Conservation (phyloP, 2,797 vertebrate species). For the Antrozous pallidus region DNA sequence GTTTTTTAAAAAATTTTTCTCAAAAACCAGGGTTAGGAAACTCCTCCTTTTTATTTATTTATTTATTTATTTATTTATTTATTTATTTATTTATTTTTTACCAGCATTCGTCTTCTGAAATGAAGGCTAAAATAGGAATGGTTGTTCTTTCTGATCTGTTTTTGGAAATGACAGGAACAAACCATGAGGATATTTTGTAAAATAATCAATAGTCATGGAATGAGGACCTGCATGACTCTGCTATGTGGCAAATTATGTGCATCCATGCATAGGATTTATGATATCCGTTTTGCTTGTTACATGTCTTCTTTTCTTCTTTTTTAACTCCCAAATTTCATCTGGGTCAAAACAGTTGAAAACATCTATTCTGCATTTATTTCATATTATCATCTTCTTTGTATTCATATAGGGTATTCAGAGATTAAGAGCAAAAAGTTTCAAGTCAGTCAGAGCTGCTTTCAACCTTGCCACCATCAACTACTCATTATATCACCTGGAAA, state of each 20-base stretch:
- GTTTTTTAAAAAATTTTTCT: background rate
- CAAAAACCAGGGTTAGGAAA: background rate
- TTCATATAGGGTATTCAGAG: background rate
- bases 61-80: too few relatives aligned
- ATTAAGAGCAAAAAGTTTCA: background rate
- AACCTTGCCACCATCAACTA: constrained; percentile 15
- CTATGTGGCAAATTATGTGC: background rate
- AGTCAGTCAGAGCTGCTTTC: constrained; percentile 23
- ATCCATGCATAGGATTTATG: background rate
- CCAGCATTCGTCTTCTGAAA: too few relatives aligned
- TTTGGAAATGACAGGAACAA: background rate
- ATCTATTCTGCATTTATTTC: background rate
- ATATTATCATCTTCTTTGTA: background rate
- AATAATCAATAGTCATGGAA: background rate
- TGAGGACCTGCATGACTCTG: background rate
- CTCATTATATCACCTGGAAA: constrained; percentile 33
- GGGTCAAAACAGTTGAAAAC: background rate
- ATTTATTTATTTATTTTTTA: too few relatives aligned
- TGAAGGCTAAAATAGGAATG: background rate
- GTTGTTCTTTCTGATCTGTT: background rate
- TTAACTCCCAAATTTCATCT: background rate
- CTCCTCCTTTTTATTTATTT: too few relatives aligned
- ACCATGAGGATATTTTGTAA: constrained; percentile 1
- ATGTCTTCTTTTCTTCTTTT: background rate
- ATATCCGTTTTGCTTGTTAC: background rate